Percentiles rank a stretch among this genome's conserved stretches.
Conservation (phyloP, 2,113 vertebrate genomes). For the Phrynocephalus versicolor region DNA sequence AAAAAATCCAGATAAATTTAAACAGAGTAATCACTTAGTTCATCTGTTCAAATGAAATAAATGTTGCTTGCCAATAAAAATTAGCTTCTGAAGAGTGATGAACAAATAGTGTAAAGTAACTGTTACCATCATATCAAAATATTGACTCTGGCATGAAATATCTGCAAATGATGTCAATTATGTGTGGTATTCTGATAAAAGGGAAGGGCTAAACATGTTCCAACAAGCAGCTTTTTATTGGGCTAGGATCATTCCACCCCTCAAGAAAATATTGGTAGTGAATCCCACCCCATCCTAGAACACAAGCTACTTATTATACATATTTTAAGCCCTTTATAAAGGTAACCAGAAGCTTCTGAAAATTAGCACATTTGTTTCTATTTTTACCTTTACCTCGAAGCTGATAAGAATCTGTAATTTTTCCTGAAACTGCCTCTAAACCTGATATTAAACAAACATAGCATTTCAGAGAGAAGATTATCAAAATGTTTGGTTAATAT, state of each 20-base stretch:
- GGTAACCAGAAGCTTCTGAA: background rate
- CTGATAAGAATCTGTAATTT: constrained; percentile 38
- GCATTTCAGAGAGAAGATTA: constrained; percentile 39
- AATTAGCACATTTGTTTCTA: constrained; percentile 36
- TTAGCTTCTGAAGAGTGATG: background rate
- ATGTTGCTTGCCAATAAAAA: background rate
- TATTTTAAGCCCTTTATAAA: constrained; percentile 23
- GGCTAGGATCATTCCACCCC: no score
- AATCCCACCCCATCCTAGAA: no score
- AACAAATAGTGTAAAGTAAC: background rate
- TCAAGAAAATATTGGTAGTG: no score
- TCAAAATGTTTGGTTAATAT: constrained; percentile 5
- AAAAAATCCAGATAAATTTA: background rate
- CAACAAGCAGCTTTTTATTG: no score
- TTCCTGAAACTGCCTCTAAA: constrained; percentile 38
- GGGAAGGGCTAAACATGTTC: constrained; percentile 45
- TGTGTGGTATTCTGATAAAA: constrained; percentile 34
- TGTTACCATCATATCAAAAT: background rate
- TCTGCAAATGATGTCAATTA: constrained; percentile 36
- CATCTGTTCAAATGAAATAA: background rate
- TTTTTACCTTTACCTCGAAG: constrained; percentile 36
- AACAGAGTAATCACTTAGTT: background rate
- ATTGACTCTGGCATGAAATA: constrained; percentile 31
- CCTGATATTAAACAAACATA: constrained; percentile 28
- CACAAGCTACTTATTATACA: no score